These are phyloP conservation scores for Psammodynastes pulverulentus DNA, from an alignment of 2,113 vertebrate species.

Conservation along the genomic window DNA sequence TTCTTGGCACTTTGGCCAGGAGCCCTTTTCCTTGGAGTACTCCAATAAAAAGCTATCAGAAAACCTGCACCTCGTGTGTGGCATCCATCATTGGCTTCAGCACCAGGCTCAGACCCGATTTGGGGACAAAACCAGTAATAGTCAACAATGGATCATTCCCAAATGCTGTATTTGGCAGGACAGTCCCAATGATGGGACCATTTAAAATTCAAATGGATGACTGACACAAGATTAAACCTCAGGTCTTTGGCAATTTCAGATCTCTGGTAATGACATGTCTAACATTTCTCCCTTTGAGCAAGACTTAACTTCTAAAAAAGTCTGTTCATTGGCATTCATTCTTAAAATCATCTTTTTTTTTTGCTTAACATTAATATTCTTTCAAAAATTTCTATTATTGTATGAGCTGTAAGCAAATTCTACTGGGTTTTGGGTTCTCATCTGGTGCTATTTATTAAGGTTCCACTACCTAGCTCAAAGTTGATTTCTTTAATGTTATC, in stretches of 20 bases:
- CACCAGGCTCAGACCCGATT: no score
- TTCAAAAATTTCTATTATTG: not conserved
- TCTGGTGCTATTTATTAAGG: not conserved
- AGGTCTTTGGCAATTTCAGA: not conserved
- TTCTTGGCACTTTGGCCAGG: no score
- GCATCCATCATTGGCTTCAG: no score
- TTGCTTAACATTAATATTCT: not conserved
- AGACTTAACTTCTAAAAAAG: not conserved
- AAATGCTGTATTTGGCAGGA: not conserved
- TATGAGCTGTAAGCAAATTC: not conserved
- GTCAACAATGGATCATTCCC: not conserved
- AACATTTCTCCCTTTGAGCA: not conserved
- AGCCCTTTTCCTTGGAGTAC: no score
- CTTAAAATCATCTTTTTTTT: not conserved
- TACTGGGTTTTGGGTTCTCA: not conserved
- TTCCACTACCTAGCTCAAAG: not conserved
- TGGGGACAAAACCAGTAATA: no score
- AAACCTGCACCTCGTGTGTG: no score
- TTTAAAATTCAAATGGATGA: not conserved
- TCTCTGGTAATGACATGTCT: not conserved
- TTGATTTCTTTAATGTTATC: not conserved
- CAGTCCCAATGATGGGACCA: not conserved
- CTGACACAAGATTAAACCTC: not conserved
- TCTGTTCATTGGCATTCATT: not conserved
- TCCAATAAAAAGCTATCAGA: no score